Evolutionary conservation across 2,888 invertebrate species (phyloP).

Genomic region (Danaus chrysippus): DNA sequence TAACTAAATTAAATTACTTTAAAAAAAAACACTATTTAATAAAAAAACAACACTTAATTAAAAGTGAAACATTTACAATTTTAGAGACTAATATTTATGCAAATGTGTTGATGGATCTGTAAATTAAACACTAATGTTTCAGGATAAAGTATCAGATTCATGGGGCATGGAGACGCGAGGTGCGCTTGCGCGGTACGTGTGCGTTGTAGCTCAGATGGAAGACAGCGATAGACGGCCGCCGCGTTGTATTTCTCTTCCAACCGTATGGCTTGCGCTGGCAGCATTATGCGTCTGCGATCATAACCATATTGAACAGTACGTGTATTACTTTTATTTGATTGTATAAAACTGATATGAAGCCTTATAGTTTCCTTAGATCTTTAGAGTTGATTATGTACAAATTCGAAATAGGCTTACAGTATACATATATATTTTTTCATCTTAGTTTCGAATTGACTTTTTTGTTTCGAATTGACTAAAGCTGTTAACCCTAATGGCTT

Average conservation of each 20-base stretch:
- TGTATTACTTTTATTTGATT: neutral
- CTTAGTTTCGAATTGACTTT: too few relatives aligned
- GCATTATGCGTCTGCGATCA: constrained; percentile 95
- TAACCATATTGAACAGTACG: constrained; percentile 88
- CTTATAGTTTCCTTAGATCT: too few relatives aligned
- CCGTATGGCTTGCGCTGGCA: constrained; percentile 95
- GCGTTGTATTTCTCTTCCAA: constrained; percentile 89
- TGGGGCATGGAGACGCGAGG: constrained; percentile 94
- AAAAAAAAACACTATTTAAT: too few relatives aligned
- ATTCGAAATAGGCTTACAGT: too few relatives aligned
- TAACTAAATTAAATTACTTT: too few relatives aligned
- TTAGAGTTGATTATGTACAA: too few relatives aligned
- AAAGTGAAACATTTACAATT: too few relatives aligned
- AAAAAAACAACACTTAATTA: too few relatives aligned
- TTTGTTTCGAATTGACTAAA: too few relatives aligned
- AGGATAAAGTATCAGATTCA: constrained; percentile 91
- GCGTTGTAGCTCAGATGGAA: constrained; percentile 88
- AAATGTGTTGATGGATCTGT: neutral
- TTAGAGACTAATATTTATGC: too few relatives aligned
- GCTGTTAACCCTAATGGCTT: too few relatives aligned
- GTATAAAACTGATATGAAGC: neutral
- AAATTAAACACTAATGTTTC: constrained; percentile 13
- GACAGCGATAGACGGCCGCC: constrained; percentile 86
- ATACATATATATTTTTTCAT: too few relatives aligned
- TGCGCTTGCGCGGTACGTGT: constrained; percentile 91